A percentile compares a stretch with the other conserved stretches of the same genome.
Conservation (phyloP, 2,888 invertebrate species). For the Ormyrus rosae region DNA sequence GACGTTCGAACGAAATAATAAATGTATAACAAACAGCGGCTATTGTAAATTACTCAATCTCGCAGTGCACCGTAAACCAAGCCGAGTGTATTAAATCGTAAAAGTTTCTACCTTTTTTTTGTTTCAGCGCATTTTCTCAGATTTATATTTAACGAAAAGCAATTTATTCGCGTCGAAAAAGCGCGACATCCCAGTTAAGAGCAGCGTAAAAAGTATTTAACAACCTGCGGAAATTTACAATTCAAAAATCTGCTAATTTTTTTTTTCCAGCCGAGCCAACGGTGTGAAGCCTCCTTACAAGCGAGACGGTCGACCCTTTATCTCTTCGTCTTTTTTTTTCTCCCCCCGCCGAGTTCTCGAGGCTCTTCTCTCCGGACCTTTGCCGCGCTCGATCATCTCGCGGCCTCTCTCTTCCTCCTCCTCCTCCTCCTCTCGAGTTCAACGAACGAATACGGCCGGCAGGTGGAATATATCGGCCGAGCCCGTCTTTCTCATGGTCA, state of each 20-base stretch:
- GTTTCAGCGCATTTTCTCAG: too few relatives aligned
- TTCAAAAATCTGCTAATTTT: neutral
- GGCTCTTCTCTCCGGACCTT: slow-evolving; percentile 13
- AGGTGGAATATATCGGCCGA: slow-evolving; percentile 51
- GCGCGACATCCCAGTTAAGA: too few relatives aligned
- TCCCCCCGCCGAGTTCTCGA: neutral
- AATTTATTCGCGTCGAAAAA: too few relatives aligned
- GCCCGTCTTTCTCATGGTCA: slow-evolving; percentile 55
- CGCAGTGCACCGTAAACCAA: too few relatives aligned
- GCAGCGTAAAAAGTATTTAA: too few relatives aligned
- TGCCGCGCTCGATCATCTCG: slow-evolving; percentile 11
- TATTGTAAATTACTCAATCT: too few relatives aligned
- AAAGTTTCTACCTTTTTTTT: too few relatives aligned
- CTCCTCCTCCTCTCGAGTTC: slow-evolving; percentile 30
- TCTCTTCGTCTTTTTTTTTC: neutral
- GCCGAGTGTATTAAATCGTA: too few relatives aligned
- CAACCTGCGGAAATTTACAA: too few relatives aligned
- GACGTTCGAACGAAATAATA: too few relatives aligned
- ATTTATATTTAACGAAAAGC: too few relatives aligned
- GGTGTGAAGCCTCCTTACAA: slow-evolving; percentile 15
- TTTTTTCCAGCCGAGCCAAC: neutral
- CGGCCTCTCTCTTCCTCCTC: slow-evolving; percentile 4
- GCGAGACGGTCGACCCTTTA: neutral
- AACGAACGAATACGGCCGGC: slow-evolving; percentile 52
- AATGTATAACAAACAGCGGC: too few relatives aligned